phyloP scores from a whole-genome alignment of 2,113 vertebrate genomes.

The Cyprinus carpio region DNA sequence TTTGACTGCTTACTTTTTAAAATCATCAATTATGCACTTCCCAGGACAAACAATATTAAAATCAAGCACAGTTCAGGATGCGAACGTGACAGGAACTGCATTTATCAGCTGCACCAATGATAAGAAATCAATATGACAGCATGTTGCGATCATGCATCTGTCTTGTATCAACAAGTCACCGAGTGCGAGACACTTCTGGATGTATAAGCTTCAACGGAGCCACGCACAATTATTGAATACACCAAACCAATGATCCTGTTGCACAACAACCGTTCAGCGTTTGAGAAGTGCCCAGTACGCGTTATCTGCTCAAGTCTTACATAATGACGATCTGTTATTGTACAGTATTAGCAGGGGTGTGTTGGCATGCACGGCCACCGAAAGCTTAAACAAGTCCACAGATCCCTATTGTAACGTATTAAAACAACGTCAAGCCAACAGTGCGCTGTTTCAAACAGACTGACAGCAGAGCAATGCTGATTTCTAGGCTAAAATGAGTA shows the following conservation, averaged over 20 bases:
- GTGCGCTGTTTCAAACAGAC: neutral
- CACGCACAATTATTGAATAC: neutral
- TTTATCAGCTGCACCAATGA: neutral
- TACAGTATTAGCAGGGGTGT: neutral
- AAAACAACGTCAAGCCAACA: neutral
- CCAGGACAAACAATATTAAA: neutral
- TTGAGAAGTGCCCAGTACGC: neutral
- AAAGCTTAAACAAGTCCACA: constrained; percentile 7
- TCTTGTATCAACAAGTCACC: neutral
- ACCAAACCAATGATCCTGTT: neutral
- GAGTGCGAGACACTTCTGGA: neutral
- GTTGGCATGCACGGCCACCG: constrained; percentile 23
- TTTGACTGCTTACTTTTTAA: neutral
- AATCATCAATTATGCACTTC: neutral
- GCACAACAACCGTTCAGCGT: neutral
- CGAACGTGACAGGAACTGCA: neutral
- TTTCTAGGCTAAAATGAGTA: neutral
- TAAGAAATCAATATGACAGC: neutral
- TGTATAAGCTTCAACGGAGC: neutral
- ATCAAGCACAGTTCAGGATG: neutral
- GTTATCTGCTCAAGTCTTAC: constrained; percentile 11
- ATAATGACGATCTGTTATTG: constrained; percentile 11
- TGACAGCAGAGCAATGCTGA: neutral
- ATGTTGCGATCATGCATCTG: neutral
- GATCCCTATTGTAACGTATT: neutral